Evolutionary conservation across 2,113 vertebrate genomes (phyloP), one percentile per base, ranked within the genome.

Genomic region (Ciconia maguari): DNA sequence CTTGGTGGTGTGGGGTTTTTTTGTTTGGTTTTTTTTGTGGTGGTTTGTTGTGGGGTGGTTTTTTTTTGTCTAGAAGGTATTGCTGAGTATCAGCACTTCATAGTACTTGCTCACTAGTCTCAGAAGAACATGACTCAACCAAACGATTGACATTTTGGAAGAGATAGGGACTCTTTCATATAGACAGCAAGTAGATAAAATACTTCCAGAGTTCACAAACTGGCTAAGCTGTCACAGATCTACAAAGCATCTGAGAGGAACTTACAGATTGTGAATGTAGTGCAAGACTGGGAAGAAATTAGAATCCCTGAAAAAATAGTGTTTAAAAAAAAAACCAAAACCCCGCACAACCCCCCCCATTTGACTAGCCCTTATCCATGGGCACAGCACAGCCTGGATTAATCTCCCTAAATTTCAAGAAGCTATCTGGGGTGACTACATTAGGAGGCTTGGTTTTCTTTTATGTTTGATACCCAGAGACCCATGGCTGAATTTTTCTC

Each of bases 281-380:
- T 70, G 20, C 10, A 66, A 25, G 27, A 38, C 32, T 61, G 22
- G 25, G 34, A 74, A 75, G 65, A 36, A 87, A 75, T 78, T 1
- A 52, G 19, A 93, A 66, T 27, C 11, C 7, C 38, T 68, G 65
- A 41, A 30, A 57, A 57, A 87, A 13, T 2, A 27, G 25, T 12
- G 16, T n/a, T 69, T 52, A 41, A 83, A 52, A 48, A 68, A 68
- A 7, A 1, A 38, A 36, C 36, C 36, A 36, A 36, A 38, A 38
- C 38, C 3, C 3, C 2, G 5, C 8, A 24, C 13, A 57, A 30
- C 4, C 1, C 25, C 7, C 0, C 22, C 6, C 0, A 15, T 68
- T 52, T 79, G 42, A 58, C 42, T 60, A 62, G 25, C 14, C 21
- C 2, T 0, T 24, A 34, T 41, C 41, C 6, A 3, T n/a, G 32